phyloP scores from a whole-genome alignment of 2,888 invertebrate species.

The Dione vanillae region DNA sequence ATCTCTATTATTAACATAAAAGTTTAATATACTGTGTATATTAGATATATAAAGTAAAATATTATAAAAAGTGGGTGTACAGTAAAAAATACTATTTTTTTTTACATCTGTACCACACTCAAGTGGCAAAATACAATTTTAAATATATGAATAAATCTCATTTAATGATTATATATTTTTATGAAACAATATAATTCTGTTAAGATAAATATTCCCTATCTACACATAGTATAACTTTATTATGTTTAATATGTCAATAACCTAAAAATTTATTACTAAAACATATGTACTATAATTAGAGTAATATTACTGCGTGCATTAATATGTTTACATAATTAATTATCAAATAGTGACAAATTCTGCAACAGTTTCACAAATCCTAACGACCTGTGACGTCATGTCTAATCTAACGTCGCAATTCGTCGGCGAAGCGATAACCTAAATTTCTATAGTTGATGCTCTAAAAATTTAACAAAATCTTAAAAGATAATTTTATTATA shows the following conservation, averaged over 20 bases:
- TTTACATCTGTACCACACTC: too few species aligned
- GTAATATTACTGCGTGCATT: background rate
- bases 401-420: constrained; percentile 65
- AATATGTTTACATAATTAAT: constrained; percentile 3
- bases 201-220: too few species aligned
- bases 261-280: background rate
- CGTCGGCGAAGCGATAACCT: constrained; percentile 75
- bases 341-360: constrained; percentile 45
- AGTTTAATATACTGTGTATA: too few species aligned
- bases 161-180: too few species aligned
- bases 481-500: constrained; percentile 5
- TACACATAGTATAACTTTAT: background rate
- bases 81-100: too few species aligned
- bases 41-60: too few species aligned
- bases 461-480: constrained; percentile 58
- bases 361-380: constrained; percentile 45
- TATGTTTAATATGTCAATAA: background rate
- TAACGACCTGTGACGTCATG: constrained; percentile 65
- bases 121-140: too few species aligned
- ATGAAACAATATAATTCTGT: too few species aligned
- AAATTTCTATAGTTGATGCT: constrained; percentile 61
- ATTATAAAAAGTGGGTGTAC: too few species aligned
- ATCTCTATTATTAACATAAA: too few species aligned
- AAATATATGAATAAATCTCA: too few species aligned
- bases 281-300: background rate